Base-by-base conservation (phyloP, 2,797 vertebrate species). In the Thaleichthys pacificus region DNA sequence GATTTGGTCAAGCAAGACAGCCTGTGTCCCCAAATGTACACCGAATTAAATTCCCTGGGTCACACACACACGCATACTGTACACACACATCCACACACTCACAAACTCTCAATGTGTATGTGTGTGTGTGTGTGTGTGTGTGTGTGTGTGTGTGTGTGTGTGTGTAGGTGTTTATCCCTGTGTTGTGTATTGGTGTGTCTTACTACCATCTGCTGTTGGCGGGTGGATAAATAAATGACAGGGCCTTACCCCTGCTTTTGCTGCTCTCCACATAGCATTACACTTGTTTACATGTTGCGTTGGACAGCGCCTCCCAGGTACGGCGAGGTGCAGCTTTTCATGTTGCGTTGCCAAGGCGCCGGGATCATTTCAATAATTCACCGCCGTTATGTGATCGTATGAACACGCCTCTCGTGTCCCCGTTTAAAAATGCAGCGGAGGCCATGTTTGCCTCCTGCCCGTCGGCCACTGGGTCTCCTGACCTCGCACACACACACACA, bases 1-100 rank as follows among this genome's bases (percentile, higher is more conserved):
- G 94, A 94, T 94, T 93, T 92, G 89, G 80, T 93, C 93, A 90
- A 90, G 89, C 77, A 80, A 80, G 88, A 89, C 85, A 81, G 89
- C 78, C 80, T 83, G 85, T 49, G 84, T 61, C 88, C 74, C 77
- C 28, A 3, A n/a, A 65, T 66, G 68, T 61, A 38, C 63, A 62
- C 67, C 72, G 69, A 60, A 73, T 80, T 77, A 74, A 83, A 74
- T 79, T 78, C 62, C 70, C 65, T 38, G 32, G 66, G 64, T 66
- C 66, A 30, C 66, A 30, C 66, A 54, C 14, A 17, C 15, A 24
- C 12, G 51, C 47, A 67, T 4, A 49, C 42, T 32, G 15, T 21
- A 26, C 12, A 14, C 63, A 65, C 6, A 38, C 32, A 64, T 26
- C 26, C 26, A 7, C 32, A 63, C 35, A 14, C 22, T 12, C 11